phyloP scores from a whole-genome alignment of 2,113 vertebrate species.

The Ictidomys tridecemlineatus region DNA sequence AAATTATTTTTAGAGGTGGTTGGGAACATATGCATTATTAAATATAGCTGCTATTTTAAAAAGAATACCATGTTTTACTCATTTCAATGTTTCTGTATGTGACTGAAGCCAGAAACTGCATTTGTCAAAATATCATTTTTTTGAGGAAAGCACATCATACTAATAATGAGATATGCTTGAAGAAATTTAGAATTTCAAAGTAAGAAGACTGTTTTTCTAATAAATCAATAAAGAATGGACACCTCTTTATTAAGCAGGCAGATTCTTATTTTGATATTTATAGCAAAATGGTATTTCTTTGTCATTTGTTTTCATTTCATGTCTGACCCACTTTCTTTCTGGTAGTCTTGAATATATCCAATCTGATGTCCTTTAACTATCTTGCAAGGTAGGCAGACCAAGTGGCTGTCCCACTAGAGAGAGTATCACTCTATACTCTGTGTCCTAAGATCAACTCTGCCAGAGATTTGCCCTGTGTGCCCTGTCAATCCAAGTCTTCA shows the following conservation, averaged over 20 bases:
- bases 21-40: conserved; percentile 43
- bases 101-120: conserved; percentile 8
- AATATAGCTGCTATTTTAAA: conserved; percentile 15
- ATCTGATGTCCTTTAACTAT: neutral
- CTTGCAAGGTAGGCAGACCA: neutral
- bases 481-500: neutral
- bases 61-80: neutral
- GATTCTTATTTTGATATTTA: neutral
- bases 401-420: neutral
- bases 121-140: conserved; percentile 36
- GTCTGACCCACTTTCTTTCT: conserved; percentile 36
- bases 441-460: neutral
- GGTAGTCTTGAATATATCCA: neutral
- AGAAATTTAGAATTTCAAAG: conserved; percentile 30
- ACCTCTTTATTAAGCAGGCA: neutral
- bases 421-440: neutral
- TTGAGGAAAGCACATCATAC: conserved; percentile 2
- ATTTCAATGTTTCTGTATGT: conserved; percentile 44
- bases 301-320: conserved; percentile 26
- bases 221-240: neutral
- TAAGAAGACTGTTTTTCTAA: conserved; percentile 6
- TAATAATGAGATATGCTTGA: conserved; percentile 29
- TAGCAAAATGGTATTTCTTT: neutral
- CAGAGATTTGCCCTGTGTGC: neutral
- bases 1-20: conserved; percentile 56